Conservation (phyloP, 2,888 invertebrate genomes). For the Tenthredo notha region DNA sequence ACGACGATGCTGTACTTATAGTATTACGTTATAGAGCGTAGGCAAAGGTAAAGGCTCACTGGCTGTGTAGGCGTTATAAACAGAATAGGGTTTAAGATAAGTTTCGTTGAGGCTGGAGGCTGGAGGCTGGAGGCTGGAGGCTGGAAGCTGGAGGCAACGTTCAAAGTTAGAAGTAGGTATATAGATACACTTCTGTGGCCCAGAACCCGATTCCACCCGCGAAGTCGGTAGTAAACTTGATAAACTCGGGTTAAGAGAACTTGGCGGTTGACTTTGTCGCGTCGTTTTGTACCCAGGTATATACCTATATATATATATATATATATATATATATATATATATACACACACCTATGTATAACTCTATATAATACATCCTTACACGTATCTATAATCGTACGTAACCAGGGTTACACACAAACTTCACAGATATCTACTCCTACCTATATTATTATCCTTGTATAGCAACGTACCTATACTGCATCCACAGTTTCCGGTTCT, state of each 20-base stretch:
- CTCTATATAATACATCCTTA: neutral
- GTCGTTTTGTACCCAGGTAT: constrained; percentile 37
- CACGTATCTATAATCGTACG: constrained; percentile 12
- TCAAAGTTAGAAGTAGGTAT: constrained; percentile 41
- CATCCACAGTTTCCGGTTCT: constrained; percentile 38
- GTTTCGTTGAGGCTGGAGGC: neutral
- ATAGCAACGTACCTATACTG: neutral
- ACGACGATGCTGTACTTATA: constrained; percentile 16
- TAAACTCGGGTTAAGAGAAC: constrained; percentile 49
- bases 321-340: neutral
- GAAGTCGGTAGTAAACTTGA: constrained; percentile 48
- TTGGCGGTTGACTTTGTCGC: constrained; percentile 38
- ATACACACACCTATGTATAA: too few species aligned
- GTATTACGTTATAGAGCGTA: neutral
- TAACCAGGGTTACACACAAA: neutral
- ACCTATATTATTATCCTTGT: neutral
- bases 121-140: too few species aligned
- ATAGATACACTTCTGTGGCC: constrained; percentile 6
- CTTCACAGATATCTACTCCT: neutral
- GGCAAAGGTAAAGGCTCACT: constrained; percentile 9
- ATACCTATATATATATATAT: neutral
- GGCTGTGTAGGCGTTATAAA: constrained; percentile 33
- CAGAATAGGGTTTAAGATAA: constrained; percentile 38
- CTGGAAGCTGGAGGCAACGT: constrained; percentile 20
- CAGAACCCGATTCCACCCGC: constrained; percentile 1